A percentile compares a stretch with the other conserved stretches of the same genome.
These are phyloP conservation scores for Nephila pilipes DNA, from an alignment of 1,140 invertebrate genomes.

Conservation along the genomic window DNA sequence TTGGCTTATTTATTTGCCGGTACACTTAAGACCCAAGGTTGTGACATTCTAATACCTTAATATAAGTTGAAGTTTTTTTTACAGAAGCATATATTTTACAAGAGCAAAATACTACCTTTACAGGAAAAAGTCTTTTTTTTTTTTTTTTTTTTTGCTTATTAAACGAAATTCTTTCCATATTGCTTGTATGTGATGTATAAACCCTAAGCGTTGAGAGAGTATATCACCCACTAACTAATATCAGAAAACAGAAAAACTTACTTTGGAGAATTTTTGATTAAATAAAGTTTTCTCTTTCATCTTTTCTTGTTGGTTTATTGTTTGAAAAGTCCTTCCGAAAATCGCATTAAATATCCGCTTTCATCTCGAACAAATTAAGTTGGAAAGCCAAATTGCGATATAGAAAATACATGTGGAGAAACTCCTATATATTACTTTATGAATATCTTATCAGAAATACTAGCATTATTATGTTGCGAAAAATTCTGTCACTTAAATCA, in stretches of 20 bases:
- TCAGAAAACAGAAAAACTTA: no score
- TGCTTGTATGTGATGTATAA: neutral
- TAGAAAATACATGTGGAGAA: neutral
- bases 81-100: neutral
- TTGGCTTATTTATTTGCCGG: neutral
- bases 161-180: no score
- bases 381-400: neutral
- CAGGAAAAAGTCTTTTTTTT: no score
- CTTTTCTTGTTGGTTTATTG: neutral
- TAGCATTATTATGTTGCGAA: no score
- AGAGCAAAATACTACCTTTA: no score
- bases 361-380: neutral
- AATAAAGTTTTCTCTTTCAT: no score
- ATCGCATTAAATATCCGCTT: neutral
- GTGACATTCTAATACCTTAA: neutral
- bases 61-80: neutral
- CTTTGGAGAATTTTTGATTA: no score
- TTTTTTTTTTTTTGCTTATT: no score
- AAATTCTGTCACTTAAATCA: neutral
- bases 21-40: neutral
- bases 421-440: neutral
- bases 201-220: no score
- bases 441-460: neutral
- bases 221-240: no score
- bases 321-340: neutral